phyloP scores from a whole-genome alignment of 2,113 vertebrate species.

The Triplophysa siluroides region DNA sequence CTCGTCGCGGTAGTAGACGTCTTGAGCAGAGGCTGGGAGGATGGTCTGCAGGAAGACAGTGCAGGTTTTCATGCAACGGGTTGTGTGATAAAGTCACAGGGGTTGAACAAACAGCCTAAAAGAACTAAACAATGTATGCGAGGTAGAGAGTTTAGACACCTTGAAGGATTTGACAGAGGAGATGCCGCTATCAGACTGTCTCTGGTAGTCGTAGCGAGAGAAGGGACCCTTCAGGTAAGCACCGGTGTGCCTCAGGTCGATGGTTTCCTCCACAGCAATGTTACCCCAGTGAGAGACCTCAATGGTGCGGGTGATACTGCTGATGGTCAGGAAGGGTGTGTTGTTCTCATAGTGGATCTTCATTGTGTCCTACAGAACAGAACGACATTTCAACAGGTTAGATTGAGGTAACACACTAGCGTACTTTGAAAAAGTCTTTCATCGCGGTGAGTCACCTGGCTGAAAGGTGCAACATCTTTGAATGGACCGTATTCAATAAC shows the following conservation, averaged over 20 bases:
- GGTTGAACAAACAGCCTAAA: background rate
- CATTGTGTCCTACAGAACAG: constrained; percentile 79
- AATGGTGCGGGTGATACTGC: constrained; percentile 88
- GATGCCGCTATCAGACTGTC: constrained; percentile 96
- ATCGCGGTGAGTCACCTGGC: constrained; percentile 77
- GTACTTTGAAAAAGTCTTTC: background rate
- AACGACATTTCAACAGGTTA: background rate
- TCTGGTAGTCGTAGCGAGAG: constrained; percentile 96
- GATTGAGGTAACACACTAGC: background rate
- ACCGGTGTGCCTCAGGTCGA: constrained; percentile 94
- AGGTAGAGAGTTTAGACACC: constrained; percentile 65
- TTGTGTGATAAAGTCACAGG: too few species aligned
- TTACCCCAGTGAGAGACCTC: constrained; percentile 99
- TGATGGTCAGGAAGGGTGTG: constrained; percentile 92
- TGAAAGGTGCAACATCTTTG: constrained; percentile 84
- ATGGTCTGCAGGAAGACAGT: constrained; percentile 82
- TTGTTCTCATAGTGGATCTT: constrained; percentile 99
- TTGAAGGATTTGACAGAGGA: constrained; percentile 99
- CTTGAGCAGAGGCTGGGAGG: constrained; percentile 95
- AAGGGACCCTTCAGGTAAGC: constrained; percentile 94
- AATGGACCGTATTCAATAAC: constrained; percentile 93
- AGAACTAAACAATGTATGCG: background rate
- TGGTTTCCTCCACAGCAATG: constrained; percentile 94
- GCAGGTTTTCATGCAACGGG: background rate
- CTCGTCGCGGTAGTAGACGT: constrained; percentile 97